These are phyloP conservation scores for Ambastaia sidthimunki DNA, from an alignment of 2,797 vertebrate genomes.

Conservation along the genomic window DNA sequence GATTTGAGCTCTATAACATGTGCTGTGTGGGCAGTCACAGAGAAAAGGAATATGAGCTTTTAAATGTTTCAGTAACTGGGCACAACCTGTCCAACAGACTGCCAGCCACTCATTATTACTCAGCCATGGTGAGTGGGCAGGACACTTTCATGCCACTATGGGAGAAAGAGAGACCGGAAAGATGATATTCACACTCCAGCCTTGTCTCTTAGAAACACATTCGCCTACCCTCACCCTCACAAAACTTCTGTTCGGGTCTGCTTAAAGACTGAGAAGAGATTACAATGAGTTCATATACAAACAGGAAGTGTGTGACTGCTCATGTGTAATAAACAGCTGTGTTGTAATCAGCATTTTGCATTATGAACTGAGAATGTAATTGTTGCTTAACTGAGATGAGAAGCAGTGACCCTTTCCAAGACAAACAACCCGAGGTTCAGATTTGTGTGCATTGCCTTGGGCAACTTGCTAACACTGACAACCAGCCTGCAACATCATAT, in stretches of 20 bases:
- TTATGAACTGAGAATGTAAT: constrained; percentile 51
- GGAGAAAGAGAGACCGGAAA: constrained; percentile 40
- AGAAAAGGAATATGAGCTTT: constrained; percentile 52
- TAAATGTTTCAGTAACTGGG: constrained; percentile 52
- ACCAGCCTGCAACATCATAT: constrained; percentile 14
- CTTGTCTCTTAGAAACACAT: constrained; percentile 42
- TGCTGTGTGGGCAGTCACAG: constrained; percentile 51
- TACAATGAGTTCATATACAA: constrained; percentile 25
- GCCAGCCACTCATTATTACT: constrained; percentile 53
- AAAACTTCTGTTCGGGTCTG: constrained; percentile 29
- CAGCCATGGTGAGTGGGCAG: constrained; percentile 48
- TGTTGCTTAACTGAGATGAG: constrained; percentile 51
- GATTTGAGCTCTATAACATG: constrained; percentile 50
- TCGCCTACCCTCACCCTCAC: constrained; percentile 38
- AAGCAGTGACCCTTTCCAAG: constrained; percentile 55
- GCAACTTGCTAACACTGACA: constrained; percentile 30
- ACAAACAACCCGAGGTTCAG: constrained; percentile 45
- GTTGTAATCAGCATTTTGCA: constrained; percentile 59
- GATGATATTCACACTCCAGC: constrained; percentile 49
- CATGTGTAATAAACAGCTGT: constrained; percentile 21
- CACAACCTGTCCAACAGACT: constrained; percentile 52
- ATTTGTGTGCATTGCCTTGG: constrained; percentile 35
- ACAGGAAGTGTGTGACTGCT: constrained; percentile 43
- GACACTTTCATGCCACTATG: constrained; percentile 47
- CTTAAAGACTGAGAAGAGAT: constrained; percentile 5